These are phyloP conservation scores for Eilema sororculum DNA, from an alignment of 2,888 invertebrate species.

Conservation along the genomic window DNA sequence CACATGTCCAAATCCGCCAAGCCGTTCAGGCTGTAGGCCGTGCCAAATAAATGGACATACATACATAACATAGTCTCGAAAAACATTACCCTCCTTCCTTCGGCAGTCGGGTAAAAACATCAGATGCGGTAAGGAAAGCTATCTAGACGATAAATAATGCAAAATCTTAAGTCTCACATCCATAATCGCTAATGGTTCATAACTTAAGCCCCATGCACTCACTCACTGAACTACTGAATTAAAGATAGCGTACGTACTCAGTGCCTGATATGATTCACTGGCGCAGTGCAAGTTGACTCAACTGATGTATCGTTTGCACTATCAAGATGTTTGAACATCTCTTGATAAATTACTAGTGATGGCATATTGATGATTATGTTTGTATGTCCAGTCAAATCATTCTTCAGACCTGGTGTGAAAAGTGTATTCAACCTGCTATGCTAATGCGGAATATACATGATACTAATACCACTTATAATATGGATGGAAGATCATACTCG, in stretches of 20 bases:
- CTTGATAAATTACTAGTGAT: conserved; percentile 45
- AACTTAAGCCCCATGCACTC: conserved; percentile 10
- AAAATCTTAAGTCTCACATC: neutral
- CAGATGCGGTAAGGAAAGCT: neutral
- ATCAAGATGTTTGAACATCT: conserved; percentile 21
- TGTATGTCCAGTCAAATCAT: neutral
- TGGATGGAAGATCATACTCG: too few species aligned
- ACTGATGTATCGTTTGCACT: conserved; percentile 39
- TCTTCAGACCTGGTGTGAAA: neutral
- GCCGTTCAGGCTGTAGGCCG: too few species aligned
- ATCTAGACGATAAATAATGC: neutral
- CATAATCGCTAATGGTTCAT: conserved; percentile 11
- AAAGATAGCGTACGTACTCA: conserved; percentile 73
- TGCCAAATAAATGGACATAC: too few species aligned
- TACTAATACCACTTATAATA: neutral
- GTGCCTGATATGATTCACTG: conserved; percentile 56
- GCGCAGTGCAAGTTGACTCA: conserved; percentile 50
- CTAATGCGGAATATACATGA: neutral
- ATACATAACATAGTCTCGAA: too few species aligned
- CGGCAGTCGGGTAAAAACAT: neutral
- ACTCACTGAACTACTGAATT: conserved; percentile 69
- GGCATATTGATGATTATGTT: conserved; percentile 39
- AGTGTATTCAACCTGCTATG: neutral
- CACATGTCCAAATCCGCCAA: too few species aligned
- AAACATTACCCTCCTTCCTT: too few species aligned